Conservation (phyloP, 1,140 invertebrate species). For the Coboldia fuscipes region DNA sequence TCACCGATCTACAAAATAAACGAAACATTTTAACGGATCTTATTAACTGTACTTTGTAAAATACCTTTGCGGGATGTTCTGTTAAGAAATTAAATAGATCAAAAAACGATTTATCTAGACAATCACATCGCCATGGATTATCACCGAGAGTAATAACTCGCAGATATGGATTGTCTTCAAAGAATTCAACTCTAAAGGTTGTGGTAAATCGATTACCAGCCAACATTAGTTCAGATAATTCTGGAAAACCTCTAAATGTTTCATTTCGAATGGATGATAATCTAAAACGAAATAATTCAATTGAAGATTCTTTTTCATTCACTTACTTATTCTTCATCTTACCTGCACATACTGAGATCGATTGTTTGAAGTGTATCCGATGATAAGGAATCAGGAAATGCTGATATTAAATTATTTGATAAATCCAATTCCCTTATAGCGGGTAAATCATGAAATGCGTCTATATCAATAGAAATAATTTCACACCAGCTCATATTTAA, state of each 20-base stretch:
- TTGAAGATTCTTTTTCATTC: no score
- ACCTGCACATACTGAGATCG: conserved; percentile 28
- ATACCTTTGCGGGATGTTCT: conserved; percentile 28
- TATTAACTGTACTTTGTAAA: conserved; percentile 2
- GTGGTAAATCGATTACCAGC: conserved; percentile 41
- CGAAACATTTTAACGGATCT: neutral
- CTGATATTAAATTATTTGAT: conserved; percentile 29
- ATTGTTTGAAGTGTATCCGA: conserved; percentile 28
- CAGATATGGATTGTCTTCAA: conserved; percentile 33
- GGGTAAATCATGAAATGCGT: conserved; percentile 26
- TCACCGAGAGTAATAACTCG: conserved; percentile 31
- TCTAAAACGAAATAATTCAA: conserved; percentile 25
- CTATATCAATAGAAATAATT: conserved; percentile 27
- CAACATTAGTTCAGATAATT: conserved; percentile 30
- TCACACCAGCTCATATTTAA: conserved; percentile 36
- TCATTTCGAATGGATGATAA: conserved; percentile 22
- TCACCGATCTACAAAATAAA: neutral
- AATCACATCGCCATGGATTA: conserved; percentile 54
- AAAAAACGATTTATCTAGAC: conserved; percentile 27
- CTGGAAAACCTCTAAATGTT: conserved; percentile 29
- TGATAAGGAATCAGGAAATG: conserved; percentile 29
- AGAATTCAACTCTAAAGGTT: conserved; percentile 30
- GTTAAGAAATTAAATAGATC: conserved; percentile 34
- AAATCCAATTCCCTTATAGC: conserved; percentile 29
- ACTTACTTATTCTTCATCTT: no score